Evolutionary conservation across 2,888 invertebrate species (phyloP).

Genomic region (Habroteleia sp.): DNA sequence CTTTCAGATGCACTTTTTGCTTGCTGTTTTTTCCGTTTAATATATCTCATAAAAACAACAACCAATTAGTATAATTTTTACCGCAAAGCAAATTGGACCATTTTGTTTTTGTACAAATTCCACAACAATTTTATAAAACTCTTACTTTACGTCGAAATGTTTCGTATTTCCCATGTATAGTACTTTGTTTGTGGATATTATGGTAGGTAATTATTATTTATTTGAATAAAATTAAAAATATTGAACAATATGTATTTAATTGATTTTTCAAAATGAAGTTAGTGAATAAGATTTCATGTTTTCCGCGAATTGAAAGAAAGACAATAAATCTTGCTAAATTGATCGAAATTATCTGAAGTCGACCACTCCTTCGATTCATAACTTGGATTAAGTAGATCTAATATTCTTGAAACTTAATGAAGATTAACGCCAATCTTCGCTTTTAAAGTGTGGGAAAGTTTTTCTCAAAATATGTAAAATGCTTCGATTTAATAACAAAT

Average conservation of each 20-base stretch:
- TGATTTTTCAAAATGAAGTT: too few relatives aligned
- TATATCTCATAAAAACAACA: not conserved
- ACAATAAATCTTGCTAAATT: slow-evolving; percentile 20
- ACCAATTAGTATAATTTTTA: not conserved
- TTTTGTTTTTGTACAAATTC: too few relatives aligned
- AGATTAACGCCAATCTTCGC: slow-evolving; percentile 21
- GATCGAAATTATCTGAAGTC: slow-evolving; percentile 31
- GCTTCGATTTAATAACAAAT: too few relatives aligned
- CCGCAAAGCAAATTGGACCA: too few relatives aligned
- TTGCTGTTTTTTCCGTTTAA: too few relatives aligned
- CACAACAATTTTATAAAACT: too few relatives aligned
- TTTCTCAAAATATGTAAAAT: too few relatives aligned
- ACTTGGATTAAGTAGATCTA: slow-evolving; percentile 18
- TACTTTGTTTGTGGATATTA: not conserved
- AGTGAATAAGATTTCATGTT: too few relatives aligned
- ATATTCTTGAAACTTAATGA: slow-evolving; percentile 17
- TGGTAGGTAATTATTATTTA: not conserved
- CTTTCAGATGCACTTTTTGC: not conserved
- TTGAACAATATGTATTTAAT: too few relatives aligned
- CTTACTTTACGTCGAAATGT: too few relatives aligned
- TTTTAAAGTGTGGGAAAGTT: too few relatives aligned
- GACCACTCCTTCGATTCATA: slow-evolving; percentile 24
- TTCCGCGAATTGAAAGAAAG: not conserved
- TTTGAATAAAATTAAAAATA: not conserved
- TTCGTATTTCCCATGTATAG: too few relatives aligned